Conservation (phyloP, 2,888 invertebrate species). For the Andrena trimmerana region DNA sequence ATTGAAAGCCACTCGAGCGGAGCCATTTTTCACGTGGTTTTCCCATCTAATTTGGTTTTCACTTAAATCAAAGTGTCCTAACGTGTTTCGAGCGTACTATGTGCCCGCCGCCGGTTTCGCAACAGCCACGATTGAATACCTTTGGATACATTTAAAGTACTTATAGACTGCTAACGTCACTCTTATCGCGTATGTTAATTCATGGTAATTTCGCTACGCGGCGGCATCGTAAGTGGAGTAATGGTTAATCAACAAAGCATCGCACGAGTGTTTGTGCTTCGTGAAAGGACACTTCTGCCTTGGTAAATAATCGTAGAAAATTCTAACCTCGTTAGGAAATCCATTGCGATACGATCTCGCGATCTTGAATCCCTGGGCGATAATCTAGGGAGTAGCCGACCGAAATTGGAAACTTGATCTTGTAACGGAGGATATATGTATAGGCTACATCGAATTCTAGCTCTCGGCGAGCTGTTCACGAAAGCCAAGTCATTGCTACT, state of each 20-base stretch:
- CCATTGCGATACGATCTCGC: background rate
- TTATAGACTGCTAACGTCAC: conserved; percentile 45
- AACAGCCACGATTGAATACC: conserved; percentile 59
- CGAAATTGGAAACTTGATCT: background rate
- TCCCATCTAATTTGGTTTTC: conserved; percentile 32
- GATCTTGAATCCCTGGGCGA: background rate
- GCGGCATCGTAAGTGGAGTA: conserved; percentile 57
- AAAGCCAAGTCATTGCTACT: background rate
- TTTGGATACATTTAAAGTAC: conserved; percentile 48
- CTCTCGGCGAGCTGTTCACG: background rate
- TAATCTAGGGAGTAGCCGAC: background rate
- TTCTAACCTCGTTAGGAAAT: background rate
- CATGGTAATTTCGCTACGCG: conserved; percentile 61
- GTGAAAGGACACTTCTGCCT: conserved; percentile 49
- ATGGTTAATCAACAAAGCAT: conserved; percentile 64
- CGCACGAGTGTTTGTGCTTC: conserved; percentile 43
- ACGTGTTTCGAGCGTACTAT: conserved; percentile 34
- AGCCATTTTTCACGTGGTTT: background rate
- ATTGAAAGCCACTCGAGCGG: background rate
- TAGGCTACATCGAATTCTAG: background rate
- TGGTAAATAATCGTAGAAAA: conserved; percentile 38
- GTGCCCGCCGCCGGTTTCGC: conserved; percentile 35
- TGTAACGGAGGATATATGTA: background rate
- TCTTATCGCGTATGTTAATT: conserved; percentile 64
- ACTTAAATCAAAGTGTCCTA: conserved; percentile 46